Evolutionary conservation across 2,888 invertebrate species (phyloP), one percentile per base, ranked within the genome.

Genomic region (Caprella mutica): DNA sequence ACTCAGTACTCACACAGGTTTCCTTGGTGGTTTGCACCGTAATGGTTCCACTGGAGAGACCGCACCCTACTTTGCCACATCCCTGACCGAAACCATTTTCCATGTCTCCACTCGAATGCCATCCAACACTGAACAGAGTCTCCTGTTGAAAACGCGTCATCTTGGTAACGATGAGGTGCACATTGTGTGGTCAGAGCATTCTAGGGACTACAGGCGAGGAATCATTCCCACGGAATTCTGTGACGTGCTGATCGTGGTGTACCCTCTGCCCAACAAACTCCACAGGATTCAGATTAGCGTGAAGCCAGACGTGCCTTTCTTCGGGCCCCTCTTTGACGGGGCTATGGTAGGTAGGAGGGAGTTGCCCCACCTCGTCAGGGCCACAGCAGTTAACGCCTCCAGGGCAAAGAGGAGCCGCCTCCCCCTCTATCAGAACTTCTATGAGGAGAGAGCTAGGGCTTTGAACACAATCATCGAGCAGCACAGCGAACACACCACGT

Each of bases 181-280:
- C 72, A 92, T 98, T 65, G 93, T 99, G 29, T 98, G 98, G 98
- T 94, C 93, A 52, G 98, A 99, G 71, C 94, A 98, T 74, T 81
- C 81, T 74, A 80, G 94, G 64, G 91, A 94, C 70, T 98, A 98
- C 77, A 81, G 93, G 59, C 81, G 96, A 56, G 93, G 93, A 71
- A 94, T 96, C 68, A 85, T 99, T 71, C 94, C 97, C 55, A 98
- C 98, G 12, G 96, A 98, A 77, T 98, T 98, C 79, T 97, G 96
- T 73, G 98, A 98, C 77, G 91, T 98, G 65, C 81, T 98, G 61
- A 91, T 98, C 70, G 88, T 86, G 44, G 86, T 99, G 69, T 97
- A 98, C 77, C 96, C 97, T 2, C 76, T 96, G 68, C 69, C 70
- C 52, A 86, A 86, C 70, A 84, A 86, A 53, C 76, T 96, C 59